Percentiles rank a stretch among this genome's conserved stretches.
phyloP scores from a whole-genome alignment of 2,888 invertebrate genomes.

The Lochmaea crataegi region DNA sequence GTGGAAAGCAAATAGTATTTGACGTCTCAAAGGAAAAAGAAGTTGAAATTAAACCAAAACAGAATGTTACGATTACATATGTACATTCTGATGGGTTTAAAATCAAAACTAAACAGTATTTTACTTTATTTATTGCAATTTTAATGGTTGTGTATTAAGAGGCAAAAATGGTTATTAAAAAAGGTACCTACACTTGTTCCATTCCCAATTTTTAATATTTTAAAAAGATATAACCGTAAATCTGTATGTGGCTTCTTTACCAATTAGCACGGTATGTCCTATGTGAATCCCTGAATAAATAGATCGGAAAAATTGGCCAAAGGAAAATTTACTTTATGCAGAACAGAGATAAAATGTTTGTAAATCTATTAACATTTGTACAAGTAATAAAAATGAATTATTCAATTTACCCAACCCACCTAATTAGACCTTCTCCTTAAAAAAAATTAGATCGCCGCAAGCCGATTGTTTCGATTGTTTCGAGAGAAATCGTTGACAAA shows the following conservation, averaged over 20 bases:
- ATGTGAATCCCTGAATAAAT: not conserved
- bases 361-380: too few species aligned
- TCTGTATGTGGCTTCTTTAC: not conserved
- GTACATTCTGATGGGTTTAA: slow-evolving; percentile 17
- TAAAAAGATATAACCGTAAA: not conserved
- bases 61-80: slow-evolving; percentile 17
- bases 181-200: not conserved
- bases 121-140: slow-evolving; percentile 11
- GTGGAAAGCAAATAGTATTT: slow-evolving; percentile 35
- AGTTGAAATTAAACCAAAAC: slow-evolving; percentile 14
- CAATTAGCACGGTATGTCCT: not conserved
- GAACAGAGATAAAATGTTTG: too few species aligned
- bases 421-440: too few species aligned
- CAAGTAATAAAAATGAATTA: too few species aligned
- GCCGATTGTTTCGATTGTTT: too few species aligned
- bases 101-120: slow-evolving; percentile 3
- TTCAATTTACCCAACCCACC: too few species aligned
- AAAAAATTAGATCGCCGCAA: too few species aligned
- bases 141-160: slow-evolving; percentile 18
- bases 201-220: not conserved
- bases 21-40: slow-evolving; percentile 13
- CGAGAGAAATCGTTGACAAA: too few species aligned
- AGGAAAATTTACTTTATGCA: too few species aligned
- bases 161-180: not conserved
- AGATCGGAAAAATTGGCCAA: too few species aligned